Evolutionary conservation across 2,113 vertebrate genomes (phyloP).

Genomic region (Pollachius pollachius): DNA sequence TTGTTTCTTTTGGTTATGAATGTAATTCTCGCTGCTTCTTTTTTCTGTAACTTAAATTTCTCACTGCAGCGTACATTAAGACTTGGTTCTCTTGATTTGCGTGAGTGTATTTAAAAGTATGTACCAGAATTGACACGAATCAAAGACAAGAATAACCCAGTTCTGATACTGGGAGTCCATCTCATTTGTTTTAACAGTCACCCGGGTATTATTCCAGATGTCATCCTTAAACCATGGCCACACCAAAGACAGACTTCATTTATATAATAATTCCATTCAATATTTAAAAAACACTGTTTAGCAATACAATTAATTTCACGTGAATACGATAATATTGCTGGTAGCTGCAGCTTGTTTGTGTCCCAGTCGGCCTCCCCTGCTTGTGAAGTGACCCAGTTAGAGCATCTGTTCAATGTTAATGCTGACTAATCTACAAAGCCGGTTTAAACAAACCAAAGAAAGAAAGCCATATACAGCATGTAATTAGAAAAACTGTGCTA

Average conservation of each 20-base stretch:
- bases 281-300: constrained; percentile 13
- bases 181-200: constrained; percentile 11
- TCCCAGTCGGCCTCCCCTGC: too few species aligned
- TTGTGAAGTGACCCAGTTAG: too few species aligned
- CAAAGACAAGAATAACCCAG: too few species aligned
- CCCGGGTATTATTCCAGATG: constrained; percentile 18
- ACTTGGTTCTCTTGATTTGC: constrained; percentile 29
- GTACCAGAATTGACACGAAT: background rate
- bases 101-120: constrained; percentile 4
- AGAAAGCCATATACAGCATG: constrained; percentile 66
- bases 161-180: background rate
- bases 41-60: constrained; percentile 44
- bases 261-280: constrained; percentile 20
- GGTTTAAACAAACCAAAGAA: constrained; percentile 66
- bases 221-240: constrained; percentile 32
- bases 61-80: constrained; percentile 16
- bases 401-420: background rate
- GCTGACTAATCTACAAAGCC: constrained; percentile 15
- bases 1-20: constrained; percentile 15
- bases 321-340: too few species aligned
- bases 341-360: too few species aligned
- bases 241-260: constrained; percentile 63
- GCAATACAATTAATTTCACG: constrained; percentile 50
- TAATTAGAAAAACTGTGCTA: constrained; percentile 17
- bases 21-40: constrained; percentile 49